phyloP scores from a whole-genome alignment of 2,113 vertebrate species.

The Erinaceus europaeus region DNA sequence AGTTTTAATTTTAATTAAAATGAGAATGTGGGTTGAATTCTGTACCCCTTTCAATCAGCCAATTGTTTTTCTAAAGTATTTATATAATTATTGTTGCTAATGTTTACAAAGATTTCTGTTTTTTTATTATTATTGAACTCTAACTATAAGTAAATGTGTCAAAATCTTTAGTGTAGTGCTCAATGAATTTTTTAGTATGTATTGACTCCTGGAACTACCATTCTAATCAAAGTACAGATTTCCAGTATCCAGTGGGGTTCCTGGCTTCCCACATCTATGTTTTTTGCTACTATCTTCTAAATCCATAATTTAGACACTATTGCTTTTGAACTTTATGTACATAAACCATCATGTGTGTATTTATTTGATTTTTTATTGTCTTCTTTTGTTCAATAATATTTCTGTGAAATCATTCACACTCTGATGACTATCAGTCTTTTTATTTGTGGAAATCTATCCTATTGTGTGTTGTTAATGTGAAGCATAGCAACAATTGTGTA shows the following conservation, averaged over 20 bases:
- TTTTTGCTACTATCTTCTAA: not conserved
- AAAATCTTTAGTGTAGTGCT: not conserved
- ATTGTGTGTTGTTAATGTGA: not conserved
- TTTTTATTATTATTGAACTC: not conserved
- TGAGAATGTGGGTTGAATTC: not conserved
- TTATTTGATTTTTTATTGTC: not conserved
- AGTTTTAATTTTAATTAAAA: not conserved
- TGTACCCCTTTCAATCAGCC: not conserved
- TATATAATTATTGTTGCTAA: too few species aligned
- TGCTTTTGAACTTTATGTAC: constrained; percentile 8
- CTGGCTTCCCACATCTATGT: not conserved
- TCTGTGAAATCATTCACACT: not conserved
- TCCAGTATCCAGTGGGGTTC: not conserved
- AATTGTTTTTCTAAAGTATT: not conserved
- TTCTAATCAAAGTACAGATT: not conserved
- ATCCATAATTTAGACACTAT: not conserved
- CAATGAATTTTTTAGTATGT: not conserved
- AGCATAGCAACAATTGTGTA: too few species aligned
- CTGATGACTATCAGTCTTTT: not conserved
- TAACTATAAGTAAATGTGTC: not conserved
- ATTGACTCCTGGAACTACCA: not conserved
- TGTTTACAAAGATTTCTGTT: too few species aligned
- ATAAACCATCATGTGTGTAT: not conserved
- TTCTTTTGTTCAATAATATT: not conserved
- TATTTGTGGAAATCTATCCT: not conserved